phyloP scores from a whole-genome alignment of 2,797 vertebrate genomes.

The Pangasius djambal region DNA sequence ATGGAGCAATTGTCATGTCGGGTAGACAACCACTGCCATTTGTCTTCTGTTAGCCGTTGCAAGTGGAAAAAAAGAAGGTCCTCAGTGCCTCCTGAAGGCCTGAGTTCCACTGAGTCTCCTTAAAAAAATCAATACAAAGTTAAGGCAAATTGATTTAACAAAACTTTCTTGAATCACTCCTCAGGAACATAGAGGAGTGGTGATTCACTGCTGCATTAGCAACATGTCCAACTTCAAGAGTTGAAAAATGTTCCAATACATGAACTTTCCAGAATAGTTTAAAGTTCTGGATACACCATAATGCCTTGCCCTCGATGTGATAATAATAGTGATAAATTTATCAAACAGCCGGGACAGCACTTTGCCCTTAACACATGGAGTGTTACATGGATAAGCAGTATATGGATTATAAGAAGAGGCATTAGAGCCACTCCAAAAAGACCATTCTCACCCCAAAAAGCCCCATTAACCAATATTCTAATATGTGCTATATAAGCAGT shows the following conservation, averaged over 20 bases:
- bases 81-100: neutral
- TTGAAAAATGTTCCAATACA: neutral
- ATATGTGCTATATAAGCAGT: neutral
- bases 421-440: neutral
- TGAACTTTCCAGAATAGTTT: neutral
- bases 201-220: slow-evolving; percentile 17
- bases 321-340: neutral
- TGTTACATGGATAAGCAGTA: neutral
- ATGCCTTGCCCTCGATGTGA: neutral
- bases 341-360: neutral
- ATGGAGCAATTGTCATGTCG: neutral
- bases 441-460: too few relatives aligned
- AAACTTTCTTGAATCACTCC: slow-evolving; percentile 9
- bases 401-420: too few relatives aligned
- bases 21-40: neutral
- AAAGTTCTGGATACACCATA: neutral
- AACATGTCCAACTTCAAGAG: neutral
- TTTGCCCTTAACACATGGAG: neutral
- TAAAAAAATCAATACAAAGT: slow-evolving; percentile 23
- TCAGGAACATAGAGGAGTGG: slow-evolving; percentile 11
- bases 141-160: slow-evolving; percentile 30
- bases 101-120: slow-evolving; percentile 7
- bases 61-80: neutral
- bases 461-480: neutral
- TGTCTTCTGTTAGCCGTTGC: neutral